Conservation (phyloP, 2,888 invertebrate species). For the Phragmatobia fuliginosa region DNA sequence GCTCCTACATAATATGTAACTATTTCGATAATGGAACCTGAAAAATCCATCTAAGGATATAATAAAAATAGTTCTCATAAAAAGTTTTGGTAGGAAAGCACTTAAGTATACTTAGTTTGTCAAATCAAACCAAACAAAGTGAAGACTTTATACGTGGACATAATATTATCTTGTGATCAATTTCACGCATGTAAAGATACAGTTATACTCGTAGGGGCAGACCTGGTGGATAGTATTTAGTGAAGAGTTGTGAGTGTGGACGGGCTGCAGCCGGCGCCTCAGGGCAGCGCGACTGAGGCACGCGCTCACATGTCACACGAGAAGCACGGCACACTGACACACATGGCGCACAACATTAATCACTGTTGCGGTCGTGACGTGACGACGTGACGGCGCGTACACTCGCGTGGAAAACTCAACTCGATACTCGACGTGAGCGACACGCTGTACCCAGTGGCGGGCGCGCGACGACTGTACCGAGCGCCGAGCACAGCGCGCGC, state of each 20-base stretch:
- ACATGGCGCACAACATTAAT: not conserved
- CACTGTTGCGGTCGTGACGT: not conserved
- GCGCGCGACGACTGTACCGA: slow-evolving; percentile 39
- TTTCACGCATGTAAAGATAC: not conserved
- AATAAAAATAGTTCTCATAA: too few relatives aligned
- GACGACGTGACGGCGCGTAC: not conserved
- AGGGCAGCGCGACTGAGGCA: not conserved
- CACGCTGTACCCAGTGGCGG: slow-evolving; percentile 19
- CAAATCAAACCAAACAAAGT: not conserved
- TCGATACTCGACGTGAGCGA: not conserved
- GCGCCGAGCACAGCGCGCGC: slow-evolving; percentile 20
- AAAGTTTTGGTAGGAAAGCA: not conserved
- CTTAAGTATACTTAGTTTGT: not conserved
- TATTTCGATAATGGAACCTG: not conserved
- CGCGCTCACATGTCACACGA: slow-evolving; percentile 4
- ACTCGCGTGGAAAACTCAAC: not conserved
- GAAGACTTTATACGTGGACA: not conserved
- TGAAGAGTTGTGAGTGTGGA: not conserved
- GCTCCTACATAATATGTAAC: not conserved
- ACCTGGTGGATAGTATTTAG: not conserved
- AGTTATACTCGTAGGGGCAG: not conserved
- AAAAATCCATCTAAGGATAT: not conserved
- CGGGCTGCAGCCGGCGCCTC: not conserved
- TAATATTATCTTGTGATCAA: not conserved
- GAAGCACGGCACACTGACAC: slow-evolving; percentile 13